Evolutionary conservation across 2,888 invertebrate species (phyloP).

Genomic region (Leucoptera coffeella): DNA sequence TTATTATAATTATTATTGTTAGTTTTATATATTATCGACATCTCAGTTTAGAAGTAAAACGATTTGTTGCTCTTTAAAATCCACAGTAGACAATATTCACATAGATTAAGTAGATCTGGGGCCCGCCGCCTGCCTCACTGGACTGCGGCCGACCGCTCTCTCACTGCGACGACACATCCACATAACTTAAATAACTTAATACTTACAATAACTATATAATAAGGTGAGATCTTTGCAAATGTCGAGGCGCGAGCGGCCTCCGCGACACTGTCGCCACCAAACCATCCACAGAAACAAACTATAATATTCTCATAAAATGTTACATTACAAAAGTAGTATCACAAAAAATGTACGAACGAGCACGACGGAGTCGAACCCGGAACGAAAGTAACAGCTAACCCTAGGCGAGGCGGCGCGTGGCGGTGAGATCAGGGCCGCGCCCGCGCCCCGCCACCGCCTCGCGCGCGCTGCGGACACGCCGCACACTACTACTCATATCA

Average conservation of each 20-base stretch:
- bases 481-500: conserved; percentile 51
- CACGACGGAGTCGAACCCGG: conserved; percentile 34
- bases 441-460: conserved; percentile 8
- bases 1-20: conserved; percentile 27
- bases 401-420: conserved; percentile 42
- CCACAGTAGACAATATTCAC: no score
- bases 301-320: conserved; percentile 36
- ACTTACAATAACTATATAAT: conserved; percentile 49
- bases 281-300: conserved; percentile 17
- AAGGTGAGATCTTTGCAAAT: conserved; percentile 49
- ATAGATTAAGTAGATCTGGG: no score
- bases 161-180: conserved; percentile 40
- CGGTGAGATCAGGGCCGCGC: conserved; percentile 32
- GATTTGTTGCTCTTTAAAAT: conserved; percentile 31
- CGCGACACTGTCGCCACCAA: conserved; percentile 17
- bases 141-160: no score
- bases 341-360: conserved; percentile 55
- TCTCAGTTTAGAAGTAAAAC: conserved; percentile 38
- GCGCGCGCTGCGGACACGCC: conserved; percentile 18
- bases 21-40: conserved; percentile 43
- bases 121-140: no score
- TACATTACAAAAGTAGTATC: conserved; percentile 55
- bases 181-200: conserved; percentile 54
- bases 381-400: conserved; percentile 44
- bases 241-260: conserved; percentile 9